Conservation (phyloP, 2,113 vertebrate species). For the Porphyrio hochstetteri region DNA sequence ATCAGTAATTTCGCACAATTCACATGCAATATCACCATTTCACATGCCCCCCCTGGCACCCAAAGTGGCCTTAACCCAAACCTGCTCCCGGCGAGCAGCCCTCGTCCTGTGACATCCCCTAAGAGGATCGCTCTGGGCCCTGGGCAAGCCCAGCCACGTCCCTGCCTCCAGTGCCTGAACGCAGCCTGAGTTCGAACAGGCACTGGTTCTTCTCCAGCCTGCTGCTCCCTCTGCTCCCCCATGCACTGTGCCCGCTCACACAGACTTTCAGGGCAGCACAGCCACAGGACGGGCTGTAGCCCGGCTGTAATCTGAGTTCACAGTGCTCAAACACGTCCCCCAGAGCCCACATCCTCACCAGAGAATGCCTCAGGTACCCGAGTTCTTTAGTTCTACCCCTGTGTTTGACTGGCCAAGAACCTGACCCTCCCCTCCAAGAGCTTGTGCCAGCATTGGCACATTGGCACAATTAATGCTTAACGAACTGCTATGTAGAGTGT, state of each 20-base stretch:
- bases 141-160: no score
- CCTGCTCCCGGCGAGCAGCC: not conserved
- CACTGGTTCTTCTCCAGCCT: not conserved
- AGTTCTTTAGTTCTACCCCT: not conserved
- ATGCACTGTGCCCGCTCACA: rapidly evolving
- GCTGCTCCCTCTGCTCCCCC: not conserved
- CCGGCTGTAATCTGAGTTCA: no score
- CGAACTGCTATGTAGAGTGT: not conserved
- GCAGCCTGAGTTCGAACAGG: not conserved
- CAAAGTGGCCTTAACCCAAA: not conserved
- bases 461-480: not conserved
- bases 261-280: not conserved
- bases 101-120: not conserved
- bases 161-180: no score
- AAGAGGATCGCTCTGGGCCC: not conserved
- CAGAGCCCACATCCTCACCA: not conserved
- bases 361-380: no score
- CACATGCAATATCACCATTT: not conserved
- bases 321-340: not conserved
- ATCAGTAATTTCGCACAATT: no score
- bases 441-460: not conserved
- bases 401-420: not conserved
- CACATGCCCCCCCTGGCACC: no score
- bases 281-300: not conserved
- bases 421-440: not conserved